These are phyloP conservation scores for Habroteleia sp. DNA, from an alignment of 2,888 invertebrate genomes.

Conservation along the genomic window DNA sequence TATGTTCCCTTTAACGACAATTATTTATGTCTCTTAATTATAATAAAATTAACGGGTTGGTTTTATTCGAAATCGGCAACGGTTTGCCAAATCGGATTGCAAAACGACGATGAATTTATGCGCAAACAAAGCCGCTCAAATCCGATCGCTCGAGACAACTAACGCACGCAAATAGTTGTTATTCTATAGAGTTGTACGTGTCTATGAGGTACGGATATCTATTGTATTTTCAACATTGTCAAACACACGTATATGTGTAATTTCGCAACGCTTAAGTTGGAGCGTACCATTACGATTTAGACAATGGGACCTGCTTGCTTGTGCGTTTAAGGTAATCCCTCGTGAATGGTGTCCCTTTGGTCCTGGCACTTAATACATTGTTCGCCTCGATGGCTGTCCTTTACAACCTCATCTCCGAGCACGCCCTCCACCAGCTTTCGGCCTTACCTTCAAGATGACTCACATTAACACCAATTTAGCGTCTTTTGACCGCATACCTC, in stretches of 20 bases:
- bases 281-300: slow-evolving; percentile 78
- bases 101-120: slow-evolving; percentile 32
- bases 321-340: slow-evolving; percentile 80
- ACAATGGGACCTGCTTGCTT: slow-evolving; percentile 79
- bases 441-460: slow-evolving; percentile 64
- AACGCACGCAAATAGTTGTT: slow-evolving; percentile 44
- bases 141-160: slow-evolving; percentile 44
- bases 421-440: slow-evolving; percentile 60
- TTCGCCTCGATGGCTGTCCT: slow-evolving; percentile 75
- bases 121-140: slow-evolving; percentile 36
- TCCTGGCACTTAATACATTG: slow-evolving; percentile 77
- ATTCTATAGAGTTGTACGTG: slow-evolving; percentile 25
- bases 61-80: background rate
- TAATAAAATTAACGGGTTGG: slow-evolving; percentile 29
- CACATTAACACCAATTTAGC: slow-evolving; percentile 79
- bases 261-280: slow-evolving; percentile 70
- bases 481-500: slow-evolving; percentile 49
- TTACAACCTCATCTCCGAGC: slow-evolving; percentile 74
- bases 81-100: slow-evolving; percentile 12
- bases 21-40: slow-evolving; percentile 38
- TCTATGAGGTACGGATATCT: slow-evolving; percentile 44
- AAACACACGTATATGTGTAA: slow-evolving; percentile 67
- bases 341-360: slow-evolving; percentile 77
- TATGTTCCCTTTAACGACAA: slow-evolving; percentile 38
- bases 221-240: slow-evolving; percentile 60